Conservation (phyloP, 2,113 vertebrate species). For the Protobothrops mucrosquamatus region DNA sequence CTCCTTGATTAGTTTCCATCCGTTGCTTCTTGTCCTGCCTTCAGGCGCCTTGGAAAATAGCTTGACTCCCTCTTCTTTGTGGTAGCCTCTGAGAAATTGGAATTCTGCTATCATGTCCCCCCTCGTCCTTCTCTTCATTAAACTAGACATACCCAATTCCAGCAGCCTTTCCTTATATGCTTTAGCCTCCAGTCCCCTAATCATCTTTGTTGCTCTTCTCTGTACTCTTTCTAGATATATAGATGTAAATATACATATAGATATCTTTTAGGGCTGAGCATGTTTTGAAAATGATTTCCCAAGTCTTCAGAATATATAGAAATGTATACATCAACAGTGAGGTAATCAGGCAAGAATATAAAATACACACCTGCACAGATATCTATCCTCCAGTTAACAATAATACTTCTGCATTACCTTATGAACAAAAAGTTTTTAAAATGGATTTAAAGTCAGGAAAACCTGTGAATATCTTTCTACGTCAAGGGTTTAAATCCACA, state of each 20-base stretch:
- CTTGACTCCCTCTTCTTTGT: no score
- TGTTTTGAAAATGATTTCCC: background rate
- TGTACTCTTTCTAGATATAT: background rate
- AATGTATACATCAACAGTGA: background rate
- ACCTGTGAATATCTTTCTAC: background rate
- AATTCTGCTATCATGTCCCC: no score
- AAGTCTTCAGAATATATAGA: background rate
- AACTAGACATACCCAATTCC: no score
- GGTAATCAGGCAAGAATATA: background rate
- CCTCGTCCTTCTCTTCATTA: no score
- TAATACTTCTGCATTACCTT: background rate
- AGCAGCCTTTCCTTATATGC: no score
- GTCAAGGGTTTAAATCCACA: background rate
- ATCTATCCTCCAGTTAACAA: background rate
- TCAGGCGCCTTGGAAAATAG: no score
- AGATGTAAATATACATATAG: no score
- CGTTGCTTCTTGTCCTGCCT: no score
- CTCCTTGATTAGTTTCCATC: no score
- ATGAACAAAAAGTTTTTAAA: background rate
- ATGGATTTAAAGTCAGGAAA: background rate
- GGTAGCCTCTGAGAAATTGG: no score
- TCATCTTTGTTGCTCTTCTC: no score
- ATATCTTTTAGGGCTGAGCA: background rate
- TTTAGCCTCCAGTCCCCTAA: no score
- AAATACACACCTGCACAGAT: background rate